Evolutionary conservation across 2,113 vertebrate genomes (phyloP).

Genomic region (Tenrec ecaudatus): DNA sequence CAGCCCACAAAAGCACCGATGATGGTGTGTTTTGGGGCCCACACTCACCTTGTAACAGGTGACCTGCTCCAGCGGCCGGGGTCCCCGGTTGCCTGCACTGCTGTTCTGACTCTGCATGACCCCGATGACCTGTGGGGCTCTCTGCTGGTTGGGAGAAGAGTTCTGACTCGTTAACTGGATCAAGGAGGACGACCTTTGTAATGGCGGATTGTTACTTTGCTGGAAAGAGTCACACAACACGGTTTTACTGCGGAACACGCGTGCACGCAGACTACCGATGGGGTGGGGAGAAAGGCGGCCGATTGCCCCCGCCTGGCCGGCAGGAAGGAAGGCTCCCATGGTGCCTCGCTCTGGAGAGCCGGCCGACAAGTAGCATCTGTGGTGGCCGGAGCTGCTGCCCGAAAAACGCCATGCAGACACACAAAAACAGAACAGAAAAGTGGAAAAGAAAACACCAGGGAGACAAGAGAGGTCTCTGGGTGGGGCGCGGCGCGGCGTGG

Average conservation of each 20-base stretch:
- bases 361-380: constrained; percentile 58
- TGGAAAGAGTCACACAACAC: constrained; percentile 84
- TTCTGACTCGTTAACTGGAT: constrained; percentile 93
- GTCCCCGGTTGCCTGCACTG: constrained; percentile 93
- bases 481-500: constrained; percentile 65
- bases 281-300: constrained; percentile 69
- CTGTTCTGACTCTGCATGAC: constrained; percentile 92
- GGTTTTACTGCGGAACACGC: constrained; percentile 82
- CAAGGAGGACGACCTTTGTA: constrained; percentile 89
- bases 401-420: constrained; percentile 83
- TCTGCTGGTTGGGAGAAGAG: constrained; percentile 89
- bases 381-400: constrained; percentile 76
- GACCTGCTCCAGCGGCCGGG: constrained; percentile 97
- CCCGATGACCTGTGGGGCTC: constrained; percentile 90
- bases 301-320: constrained; percentile 52
- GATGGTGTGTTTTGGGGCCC: background rate
- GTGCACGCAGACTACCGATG: constrained; percentile 77
- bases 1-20: background rate
- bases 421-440: constrained; percentile 79
- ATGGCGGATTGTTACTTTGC: constrained; percentile 87
- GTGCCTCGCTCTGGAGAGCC: constrained; percentile 60
- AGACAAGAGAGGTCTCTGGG: constrained; percentile 78
- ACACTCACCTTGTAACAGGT: constrained; percentile 97
- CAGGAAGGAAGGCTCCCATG: constrained; percentile 63
- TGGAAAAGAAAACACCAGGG: constrained; percentile 76